These are phyloP conservation scores for Criorhina ranunculi DNA, from an alignment of 2,888 invertebrate genomes.

Conservation along the genomic window DNA sequence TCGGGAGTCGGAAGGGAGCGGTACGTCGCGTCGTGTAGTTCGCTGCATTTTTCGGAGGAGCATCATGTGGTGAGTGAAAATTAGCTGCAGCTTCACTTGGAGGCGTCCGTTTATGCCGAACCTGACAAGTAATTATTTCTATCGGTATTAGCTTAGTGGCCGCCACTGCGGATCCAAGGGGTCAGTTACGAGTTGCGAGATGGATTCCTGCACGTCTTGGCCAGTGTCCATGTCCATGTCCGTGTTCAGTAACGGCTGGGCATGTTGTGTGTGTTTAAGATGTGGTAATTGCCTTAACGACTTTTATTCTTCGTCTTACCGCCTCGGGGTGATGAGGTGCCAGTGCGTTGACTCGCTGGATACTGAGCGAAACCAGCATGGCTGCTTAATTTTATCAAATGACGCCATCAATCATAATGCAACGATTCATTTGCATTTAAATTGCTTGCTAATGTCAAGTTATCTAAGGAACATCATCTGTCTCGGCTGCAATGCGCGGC, in stretches of 20 bases:
- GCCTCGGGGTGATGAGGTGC: conserved; percentile 75
- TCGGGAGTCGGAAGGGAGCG: not conserved
- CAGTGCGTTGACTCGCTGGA: conserved; percentile 73
- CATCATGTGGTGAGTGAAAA: conserved; percentile 77
- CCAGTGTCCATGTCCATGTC: conserved; percentile 6
- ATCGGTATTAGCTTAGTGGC: conserved; percentile 76
- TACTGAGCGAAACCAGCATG: conserved; percentile 67
- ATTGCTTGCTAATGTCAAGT: conserved; percentile 84
- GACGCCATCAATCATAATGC: conserved; percentile 83
- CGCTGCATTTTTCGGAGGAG: conserved; percentile 58
- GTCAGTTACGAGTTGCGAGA: conserved; percentile 53
- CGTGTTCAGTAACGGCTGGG: conserved; percentile 9
- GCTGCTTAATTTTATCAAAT: conserved; percentile 80
- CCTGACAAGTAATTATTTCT: conserved; percentile 77
- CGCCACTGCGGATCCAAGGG: conserved; percentile 64
- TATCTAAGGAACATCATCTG: conserved; percentile 83
- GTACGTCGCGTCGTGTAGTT: not conserved
- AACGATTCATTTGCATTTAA: conserved; percentile 84
- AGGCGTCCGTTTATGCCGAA: conserved; percentile 77
- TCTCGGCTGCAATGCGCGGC: conserved; percentile 63
- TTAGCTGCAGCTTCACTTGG: conserved; percentile 76
- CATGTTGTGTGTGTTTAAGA: conserved; percentile 76
- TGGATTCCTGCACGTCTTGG: conserved; percentile 48
- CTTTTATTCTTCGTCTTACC: conserved; percentile 75
- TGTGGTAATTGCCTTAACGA: conserved; percentile 77